These are phyloP conservation scores for Lepus timidus DNA, from an alignment of 2,113 vertebrate genomes.

Conservation along the genomic window DNA sequence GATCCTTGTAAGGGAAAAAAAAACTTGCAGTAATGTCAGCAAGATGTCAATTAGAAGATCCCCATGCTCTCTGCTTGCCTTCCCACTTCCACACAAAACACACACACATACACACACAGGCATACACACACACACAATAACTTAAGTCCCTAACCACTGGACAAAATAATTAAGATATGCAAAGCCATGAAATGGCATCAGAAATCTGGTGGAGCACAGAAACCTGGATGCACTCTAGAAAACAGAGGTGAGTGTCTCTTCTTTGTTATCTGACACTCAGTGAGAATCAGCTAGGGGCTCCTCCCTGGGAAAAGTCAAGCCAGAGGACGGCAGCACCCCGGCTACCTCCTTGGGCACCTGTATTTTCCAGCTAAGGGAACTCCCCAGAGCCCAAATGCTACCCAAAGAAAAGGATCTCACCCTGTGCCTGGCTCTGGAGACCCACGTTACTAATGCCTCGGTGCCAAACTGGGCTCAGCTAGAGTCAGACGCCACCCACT, in stretches of 20 bases:
- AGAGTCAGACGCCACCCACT: not conserved
- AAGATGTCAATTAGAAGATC: not conserved
- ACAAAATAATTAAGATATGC: too few species aligned
- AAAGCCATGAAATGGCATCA: too few species aligned
- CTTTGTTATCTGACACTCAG: too few species aligned
- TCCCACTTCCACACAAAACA: not conserved
- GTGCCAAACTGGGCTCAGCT: not conserved
- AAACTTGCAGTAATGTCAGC: not conserved
- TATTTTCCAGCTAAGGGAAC: not conserved
- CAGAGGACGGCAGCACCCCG: too few species aligned
- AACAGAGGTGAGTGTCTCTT: too few species aligned
- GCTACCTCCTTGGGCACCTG: too few species aligned
- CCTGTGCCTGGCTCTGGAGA: not conserved
- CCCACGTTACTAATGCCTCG: too few species aligned
- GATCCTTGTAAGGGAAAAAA: not conserved
- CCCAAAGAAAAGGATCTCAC: not conserved
- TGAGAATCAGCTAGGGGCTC: too few species aligned
- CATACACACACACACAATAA: too few species aligned
- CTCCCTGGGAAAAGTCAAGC: not conserved
- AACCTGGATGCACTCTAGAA: too few species aligned
- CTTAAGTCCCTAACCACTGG: too few species aligned
- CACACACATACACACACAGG: too few species aligned
- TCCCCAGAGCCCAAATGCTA: not conserved
- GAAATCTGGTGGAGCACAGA: not conserved
- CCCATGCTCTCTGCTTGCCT: not conserved